These are phyloP conservation scores for Aythya baeri DNA, from an alignment of 2,113 vertebrate genomes.

Conservation along the genomic window DNA sequence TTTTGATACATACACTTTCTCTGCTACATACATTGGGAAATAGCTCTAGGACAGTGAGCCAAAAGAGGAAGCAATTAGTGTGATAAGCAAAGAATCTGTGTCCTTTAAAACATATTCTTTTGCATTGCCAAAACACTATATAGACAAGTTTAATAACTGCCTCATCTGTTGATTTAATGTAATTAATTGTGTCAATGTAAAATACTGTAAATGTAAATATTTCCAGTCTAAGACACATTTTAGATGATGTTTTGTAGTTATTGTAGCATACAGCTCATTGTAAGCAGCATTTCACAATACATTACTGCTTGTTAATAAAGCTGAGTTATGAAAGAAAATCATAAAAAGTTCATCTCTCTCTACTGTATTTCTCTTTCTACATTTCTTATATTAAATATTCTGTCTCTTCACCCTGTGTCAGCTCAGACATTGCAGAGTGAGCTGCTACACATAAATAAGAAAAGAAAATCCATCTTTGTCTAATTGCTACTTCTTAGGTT, in stretches of 20 bases:
- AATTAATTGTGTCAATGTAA: not conserved
- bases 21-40: not conserved
- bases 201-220: not conserved
- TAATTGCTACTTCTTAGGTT: not conserved
- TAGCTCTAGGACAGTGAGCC: not conserved
- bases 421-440: not conserved
- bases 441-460: not conserved
- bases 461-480: not conserved
- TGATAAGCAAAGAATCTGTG: not conserved
- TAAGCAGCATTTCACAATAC: not conserved
- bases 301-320: not conserved
- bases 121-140: not conserved
- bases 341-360: not conserved
- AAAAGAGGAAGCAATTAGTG: constrained; percentile 8
- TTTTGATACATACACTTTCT: not conserved
- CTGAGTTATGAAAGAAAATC: not conserved
- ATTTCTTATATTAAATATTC: not conserved
- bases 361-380: not conserved
- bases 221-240: not conserved
- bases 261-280: not conserved
- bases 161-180: not conserved
- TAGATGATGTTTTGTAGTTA: not conserved
- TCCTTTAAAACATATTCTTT: not conserved
- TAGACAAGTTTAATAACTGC: not conserved
- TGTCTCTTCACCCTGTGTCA: not conserved